phyloP scores from a whole-genome alignment of 2,797 vertebrate genomes.

The Sebastes minor region DNA sequence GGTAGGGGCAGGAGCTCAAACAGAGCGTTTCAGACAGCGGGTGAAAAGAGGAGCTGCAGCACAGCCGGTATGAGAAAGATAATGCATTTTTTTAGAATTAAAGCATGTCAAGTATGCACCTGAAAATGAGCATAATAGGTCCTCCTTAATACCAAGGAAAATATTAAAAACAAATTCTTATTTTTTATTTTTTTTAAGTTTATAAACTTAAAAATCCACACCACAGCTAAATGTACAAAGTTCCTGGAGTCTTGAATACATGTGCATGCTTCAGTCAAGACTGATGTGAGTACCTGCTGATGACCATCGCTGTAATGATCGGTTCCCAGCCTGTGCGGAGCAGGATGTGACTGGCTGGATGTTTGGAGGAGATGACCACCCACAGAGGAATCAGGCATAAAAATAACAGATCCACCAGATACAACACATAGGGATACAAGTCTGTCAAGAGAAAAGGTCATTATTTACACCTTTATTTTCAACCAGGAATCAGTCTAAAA shows the following conservation, averaged over 20 bases:
- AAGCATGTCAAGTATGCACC: too few species aligned
- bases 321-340: conserved; percentile 94
- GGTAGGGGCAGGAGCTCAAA: too few species aligned
- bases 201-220: background rate
- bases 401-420: conserved; percentile 88
- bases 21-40: too few species aligned
- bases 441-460: conserved; percentile 72
- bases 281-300: conserved; percentile 87
- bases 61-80: too few species aligned
- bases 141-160: background rate
- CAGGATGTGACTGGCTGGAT: conserved; percentile 90
- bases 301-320: conserved; percentile 93
- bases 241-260: background rate
- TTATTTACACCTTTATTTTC: background rate
- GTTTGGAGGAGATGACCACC: conserved; percentile 88
- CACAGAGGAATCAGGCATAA: conserved; percentile 92
- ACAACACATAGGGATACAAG: conserved; percentile 86
- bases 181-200: background rate
- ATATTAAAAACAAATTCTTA: background rate
- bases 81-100: too few species aligned
- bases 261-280: background rate
- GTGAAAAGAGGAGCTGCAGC: too few species aligned
- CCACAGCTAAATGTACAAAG: background rate
- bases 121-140: too few species aligned
- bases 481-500: background rate